Conservation (phyloP, 2,113 vertebrate species). For the Ammodytes dubius region DNA sequence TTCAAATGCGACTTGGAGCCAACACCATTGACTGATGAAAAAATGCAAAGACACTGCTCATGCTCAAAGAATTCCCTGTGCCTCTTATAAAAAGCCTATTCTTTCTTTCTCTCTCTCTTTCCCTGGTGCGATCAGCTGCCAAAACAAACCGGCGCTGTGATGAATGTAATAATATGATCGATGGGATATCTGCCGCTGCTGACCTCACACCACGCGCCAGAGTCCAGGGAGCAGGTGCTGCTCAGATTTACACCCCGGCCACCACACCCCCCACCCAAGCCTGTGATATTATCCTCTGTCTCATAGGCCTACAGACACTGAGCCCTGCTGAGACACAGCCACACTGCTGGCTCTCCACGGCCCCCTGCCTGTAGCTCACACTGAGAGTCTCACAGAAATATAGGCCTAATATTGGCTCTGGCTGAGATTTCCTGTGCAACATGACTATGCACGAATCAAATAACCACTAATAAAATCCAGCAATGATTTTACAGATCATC, state of each 20-base stretch:
- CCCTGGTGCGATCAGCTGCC: slow-evolving; percentile 77
- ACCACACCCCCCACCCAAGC: neutral
- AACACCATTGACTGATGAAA: slow-evolving; percentile 62
- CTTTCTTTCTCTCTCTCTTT: slow-evolving; percentile 48
- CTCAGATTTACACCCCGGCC: slow-evolving; percentile 79
- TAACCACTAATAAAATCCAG: slow-evolving; percentile 60
- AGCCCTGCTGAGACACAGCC: slow-evolving; percentile 52
- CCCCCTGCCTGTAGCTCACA: slow-evolving; percentile 19
- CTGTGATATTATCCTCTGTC: slow-evolving; percentile 43
- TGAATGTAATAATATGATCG: slow-evolving; percentile 83
- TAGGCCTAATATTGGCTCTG: slow-evolving; percentile 38
- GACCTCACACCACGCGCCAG: slow-evolving; percentile 80
- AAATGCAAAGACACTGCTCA: slow-evolving; percentile 62
- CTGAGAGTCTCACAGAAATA: slow-evolving; percentile 19
- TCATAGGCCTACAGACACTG: slow-evolving; percentile 40
- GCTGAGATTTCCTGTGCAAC: slow-evolving; percentile 30
- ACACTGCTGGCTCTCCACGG: slow-evolving; percentile 24
- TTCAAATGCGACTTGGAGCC: slow-evolving; percentile 36
- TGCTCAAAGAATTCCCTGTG: slow-evolving; percentile 61
- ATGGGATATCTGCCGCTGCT: slow-evolving; percentile 78
- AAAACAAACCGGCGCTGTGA: slow-evolving; percentile 83
- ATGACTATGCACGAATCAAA: slow-evolving; percentile 63
- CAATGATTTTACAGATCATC: slow-evolving; percentile 61
- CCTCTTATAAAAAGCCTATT: slow-evolving; percentile 66
- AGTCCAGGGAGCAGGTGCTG: slow-evolving; percentile 81